phyloP scores from a whole-genome alignment of 2,113 vertebrate genomes.

The Axis porcinus region DNA sequence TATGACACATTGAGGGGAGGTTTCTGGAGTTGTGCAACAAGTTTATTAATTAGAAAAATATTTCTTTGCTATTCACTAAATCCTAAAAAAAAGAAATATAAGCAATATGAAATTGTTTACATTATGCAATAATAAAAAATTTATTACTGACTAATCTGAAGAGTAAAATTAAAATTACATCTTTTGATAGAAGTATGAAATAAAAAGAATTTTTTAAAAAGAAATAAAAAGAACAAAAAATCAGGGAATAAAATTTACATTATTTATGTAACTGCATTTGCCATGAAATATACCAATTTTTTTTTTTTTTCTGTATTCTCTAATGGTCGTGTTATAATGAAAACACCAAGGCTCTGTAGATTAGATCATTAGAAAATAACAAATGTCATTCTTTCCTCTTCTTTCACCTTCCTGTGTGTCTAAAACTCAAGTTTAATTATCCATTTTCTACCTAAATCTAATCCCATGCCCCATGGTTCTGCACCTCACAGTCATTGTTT shows the following conservation, averaged over 20 bases:
- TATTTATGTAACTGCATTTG: background rate
- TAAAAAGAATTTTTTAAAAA: background rate
- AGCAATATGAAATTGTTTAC: constrained; percentile 1
- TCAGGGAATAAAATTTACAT: background rate
- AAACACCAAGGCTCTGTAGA: background rate
- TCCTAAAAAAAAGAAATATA: background rate
- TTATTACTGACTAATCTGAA: background rate
- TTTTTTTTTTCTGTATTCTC: background rate
- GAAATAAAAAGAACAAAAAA: background rate
- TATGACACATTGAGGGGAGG: background rate
- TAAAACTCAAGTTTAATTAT: background rate
- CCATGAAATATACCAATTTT: background rate
- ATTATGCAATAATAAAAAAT: constrained; percentile 1
- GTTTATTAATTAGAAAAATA: constrained; percentile 1
- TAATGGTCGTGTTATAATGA: background rate
- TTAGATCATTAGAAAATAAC: background rate
- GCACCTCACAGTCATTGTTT: background rate
- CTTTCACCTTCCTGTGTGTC: background rate
- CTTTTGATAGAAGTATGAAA: background rate
- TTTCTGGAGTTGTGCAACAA: background rate
- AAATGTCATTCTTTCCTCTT: background rate
- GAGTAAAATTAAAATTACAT: background rate
- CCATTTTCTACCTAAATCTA: background rate
- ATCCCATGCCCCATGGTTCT: background rate
- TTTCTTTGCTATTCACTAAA: constrained; percentile 22